Conservation (phyloP, 2,113 vertebrate species). For the Chinchilla lanigera region DNA sequence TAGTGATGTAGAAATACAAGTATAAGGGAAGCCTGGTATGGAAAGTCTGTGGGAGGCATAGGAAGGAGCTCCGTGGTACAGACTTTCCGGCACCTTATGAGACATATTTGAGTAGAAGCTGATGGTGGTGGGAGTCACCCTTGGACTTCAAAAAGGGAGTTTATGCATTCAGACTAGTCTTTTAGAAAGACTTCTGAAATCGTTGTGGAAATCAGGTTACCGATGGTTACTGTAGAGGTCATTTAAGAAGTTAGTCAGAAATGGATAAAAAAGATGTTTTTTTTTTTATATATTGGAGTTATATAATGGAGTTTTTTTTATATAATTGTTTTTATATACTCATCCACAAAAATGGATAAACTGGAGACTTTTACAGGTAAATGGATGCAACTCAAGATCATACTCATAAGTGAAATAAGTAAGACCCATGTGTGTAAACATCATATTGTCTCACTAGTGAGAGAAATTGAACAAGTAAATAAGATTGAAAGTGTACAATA, state of each 20-base stretch:
- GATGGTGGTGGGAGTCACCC: accelerated
- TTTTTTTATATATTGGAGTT: no score
- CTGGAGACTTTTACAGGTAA: no score
- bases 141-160: not conserved
- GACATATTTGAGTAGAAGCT: not conserved
- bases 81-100: not conserved
- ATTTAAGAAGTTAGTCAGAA: not conserved
- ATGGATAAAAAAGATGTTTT: no score
- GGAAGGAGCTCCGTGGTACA: not conserved
- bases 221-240: not conserved
- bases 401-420: no score
- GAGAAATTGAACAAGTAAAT: no score
- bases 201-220: not conserved
- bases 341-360: no score
- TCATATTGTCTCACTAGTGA: no score
- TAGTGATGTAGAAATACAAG: not conserved
- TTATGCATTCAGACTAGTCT: not conserved
- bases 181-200: not conserved
- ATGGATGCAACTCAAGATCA: no score
- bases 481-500: no score
- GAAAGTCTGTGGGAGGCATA: not conserved
- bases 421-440: no score
- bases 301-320: no score
- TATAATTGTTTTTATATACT: no score
- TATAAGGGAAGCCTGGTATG: not conserved